phyloP scores from a whole-genome alignment of 2,113 vertebrate genomes.

The Hystrix brachyura region DNA sequence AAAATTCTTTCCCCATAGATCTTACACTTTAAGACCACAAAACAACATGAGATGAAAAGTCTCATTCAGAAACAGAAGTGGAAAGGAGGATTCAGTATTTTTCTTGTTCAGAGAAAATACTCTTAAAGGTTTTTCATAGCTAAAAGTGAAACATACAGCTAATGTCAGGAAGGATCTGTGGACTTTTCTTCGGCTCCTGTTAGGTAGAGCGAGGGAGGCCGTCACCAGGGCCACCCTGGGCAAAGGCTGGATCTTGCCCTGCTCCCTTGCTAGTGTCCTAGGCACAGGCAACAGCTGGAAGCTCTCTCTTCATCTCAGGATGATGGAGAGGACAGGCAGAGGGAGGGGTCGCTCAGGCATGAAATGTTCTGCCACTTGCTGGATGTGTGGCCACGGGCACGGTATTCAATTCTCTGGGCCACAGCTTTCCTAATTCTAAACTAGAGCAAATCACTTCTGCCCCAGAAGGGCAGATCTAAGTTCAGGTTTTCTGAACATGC shows the following conservation, averaged over 20 bases:
- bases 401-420: neutral
- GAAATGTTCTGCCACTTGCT: neutral
- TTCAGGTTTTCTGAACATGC: neutral
- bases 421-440: neutral
- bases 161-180: rapidly evolving
- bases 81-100: neutral
- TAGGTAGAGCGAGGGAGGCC: neutral
- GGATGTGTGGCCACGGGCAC: neutral
- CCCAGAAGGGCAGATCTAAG: neutral
- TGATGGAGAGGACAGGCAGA: neutral
- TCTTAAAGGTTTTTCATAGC: slow-evolving; percentile 4
- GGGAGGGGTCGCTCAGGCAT: neutral
- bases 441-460: neutral
- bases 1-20: slow-evolving; percentile 48
- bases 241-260: neutral
- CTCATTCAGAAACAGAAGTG: slow-evolving; percentile 43
- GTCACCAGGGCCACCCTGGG: too few species aligned
- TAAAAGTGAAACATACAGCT: neutral
- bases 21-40: slow-evolving; percentile 59
- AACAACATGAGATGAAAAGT: slow-evolving; percentile 59
- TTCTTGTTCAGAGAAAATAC: slow-evolving; percentile 28
- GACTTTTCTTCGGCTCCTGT: neutral
- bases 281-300: neutral
- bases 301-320: neutral
- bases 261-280: neutral